These are phyloP conservation scores for Marisa cornuarietis DNA, from an alignment of 1,140 invertebrate species.

Conservation along the genomic window DNA sequence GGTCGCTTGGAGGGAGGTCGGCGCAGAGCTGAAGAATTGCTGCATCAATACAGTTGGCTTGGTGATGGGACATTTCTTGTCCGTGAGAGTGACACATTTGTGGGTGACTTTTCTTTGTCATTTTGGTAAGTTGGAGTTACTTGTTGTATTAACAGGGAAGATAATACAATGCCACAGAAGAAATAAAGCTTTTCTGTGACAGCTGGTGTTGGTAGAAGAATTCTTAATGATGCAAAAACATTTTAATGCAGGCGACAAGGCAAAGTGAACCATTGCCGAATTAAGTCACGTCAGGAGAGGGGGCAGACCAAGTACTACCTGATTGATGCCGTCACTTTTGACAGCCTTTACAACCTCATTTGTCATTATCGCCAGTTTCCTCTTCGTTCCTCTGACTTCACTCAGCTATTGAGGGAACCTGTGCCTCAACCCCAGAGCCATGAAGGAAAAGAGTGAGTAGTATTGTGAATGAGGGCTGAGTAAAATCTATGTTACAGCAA, in stretches of 20 bases:
- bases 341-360: conserved; percentile 92
- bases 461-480: too few relatives aligned
- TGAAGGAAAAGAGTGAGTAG: conserved; percentile 80
- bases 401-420: conserved; percentile 86
- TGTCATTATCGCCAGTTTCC: conserved; percentile 89
- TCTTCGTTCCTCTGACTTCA: conserved; percentile 87
- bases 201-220: not conserved
- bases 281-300: conserved; percentile 86
- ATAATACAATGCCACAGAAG: not conserved
- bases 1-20: conserved; percentile 80
- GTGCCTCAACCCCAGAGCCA: conserved; percentile 95
- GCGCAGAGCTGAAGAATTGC: conserved; percentile 79
- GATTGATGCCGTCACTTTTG: conserved; percentile 88
- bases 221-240: not conserved
- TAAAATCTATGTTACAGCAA: too few relatives aligned
- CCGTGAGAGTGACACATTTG: conserved; percentile 93
- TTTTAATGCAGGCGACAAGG: conserved; percentile 75
- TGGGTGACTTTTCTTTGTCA: conserved; percentile 94
- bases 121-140: conserved; percentile 75
- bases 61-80: conserved; percentile 97
- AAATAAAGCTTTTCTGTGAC: too few relatives aligned
- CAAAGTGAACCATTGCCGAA: conserved; percentile 91
- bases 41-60: conserved; percentile 80
- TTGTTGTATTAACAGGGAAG: not conserved
- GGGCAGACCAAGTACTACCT: conserved; percentile 91